phyloP scores from a whole-genome alignment of 2,888 invertebrate species.

The Eubasilissa splendida region DNA sequence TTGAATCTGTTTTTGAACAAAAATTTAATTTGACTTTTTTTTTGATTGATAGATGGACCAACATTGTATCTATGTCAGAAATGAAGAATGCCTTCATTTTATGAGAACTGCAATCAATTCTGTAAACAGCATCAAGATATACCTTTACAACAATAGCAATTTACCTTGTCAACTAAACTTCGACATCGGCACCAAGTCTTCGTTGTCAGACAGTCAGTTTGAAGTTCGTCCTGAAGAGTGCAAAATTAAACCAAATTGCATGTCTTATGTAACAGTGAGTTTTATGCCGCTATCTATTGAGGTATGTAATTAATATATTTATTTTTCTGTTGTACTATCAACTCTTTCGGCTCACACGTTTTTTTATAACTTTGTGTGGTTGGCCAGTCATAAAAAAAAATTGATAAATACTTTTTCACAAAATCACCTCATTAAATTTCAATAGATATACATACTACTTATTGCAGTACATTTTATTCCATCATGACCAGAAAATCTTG shows the following conservation, averaged over 20 bases:
- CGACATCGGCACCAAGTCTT: not conserved
- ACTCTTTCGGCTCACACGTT: not conserved
- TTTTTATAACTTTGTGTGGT: no score
- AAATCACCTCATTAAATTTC: no score
- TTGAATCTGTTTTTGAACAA: not conserved
- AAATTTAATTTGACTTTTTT: not conserved
- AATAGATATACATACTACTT: no score
- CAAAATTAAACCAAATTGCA: constrained; percentile 13
- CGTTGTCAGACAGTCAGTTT: constrained; percentile 10
- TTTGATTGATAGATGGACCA: constrained; percentile 28
- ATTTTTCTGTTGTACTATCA: no score
- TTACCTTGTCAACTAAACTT: not conserved
- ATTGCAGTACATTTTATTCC: no score
- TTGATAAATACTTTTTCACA: no score
- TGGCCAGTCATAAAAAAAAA: no score
- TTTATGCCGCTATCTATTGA: constrained; percentile 16
- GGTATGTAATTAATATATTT: not conserved
- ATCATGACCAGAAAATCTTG: no score
- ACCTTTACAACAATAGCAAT: constrained; percentile 21
- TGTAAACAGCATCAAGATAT: constrained; percentile 5
- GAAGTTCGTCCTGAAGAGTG: not conserved
- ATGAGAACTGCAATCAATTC: constrained; percentile 15
- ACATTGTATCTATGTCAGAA: constrained; percentile 22
- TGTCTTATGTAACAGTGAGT: not conserved
- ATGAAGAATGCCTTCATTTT: constrained; percentile 35